Percentiles rank a stretch among this genome's conserved stretches.
Conservation (phyloP, 2,888 invertebrate genomes). For the Gastrophysa polygoni region DNA sequence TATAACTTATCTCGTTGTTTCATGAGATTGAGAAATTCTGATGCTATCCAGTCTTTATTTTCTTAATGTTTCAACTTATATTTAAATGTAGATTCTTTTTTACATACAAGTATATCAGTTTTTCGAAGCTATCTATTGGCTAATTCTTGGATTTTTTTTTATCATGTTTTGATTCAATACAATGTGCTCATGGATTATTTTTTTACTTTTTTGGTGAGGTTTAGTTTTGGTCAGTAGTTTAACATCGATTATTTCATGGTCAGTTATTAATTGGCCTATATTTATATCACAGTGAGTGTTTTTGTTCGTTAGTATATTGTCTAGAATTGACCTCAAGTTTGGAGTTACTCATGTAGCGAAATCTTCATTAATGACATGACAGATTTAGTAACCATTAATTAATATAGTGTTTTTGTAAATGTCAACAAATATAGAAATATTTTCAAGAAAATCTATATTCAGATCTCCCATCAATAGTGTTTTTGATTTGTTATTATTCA, state of each 20-base stretch:
- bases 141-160: constrained; percentile 6
- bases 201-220: neutral
- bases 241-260: constrained; percentile 6
- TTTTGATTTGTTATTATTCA: constrained; percentile 7
- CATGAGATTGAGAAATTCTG: constrained; percentile 3
- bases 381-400: neutral
- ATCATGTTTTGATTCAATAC: constrained; percentile 7
- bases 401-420: constrained; percentile 1
- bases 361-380: neutral
- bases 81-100: neutral
- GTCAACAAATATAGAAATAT: neutral
- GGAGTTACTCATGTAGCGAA: constrained; percentile 2
- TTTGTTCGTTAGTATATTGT: constrained; percentile 5
- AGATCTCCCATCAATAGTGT: constrained; percentile 6
- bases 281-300: constrained; percentile 3
- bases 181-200: neutral
- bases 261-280: neutral
- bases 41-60: constrained; percentile 3
- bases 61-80: constrained; percentile 1
- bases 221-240: neutral
- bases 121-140: constrained; percentile 2
- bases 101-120: constrained; percentile 7
- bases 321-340: constrained; percentile 1
- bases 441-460: constrained; percentile 4
- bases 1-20: constrained; percentile 2